A percentile compares a stretch with the other conserved stretches of the same genome.
Evolutionary conservation across 2,888 invertebrate genomes (phyloP).

Genomic region (Epinotia nisella): DNA sequence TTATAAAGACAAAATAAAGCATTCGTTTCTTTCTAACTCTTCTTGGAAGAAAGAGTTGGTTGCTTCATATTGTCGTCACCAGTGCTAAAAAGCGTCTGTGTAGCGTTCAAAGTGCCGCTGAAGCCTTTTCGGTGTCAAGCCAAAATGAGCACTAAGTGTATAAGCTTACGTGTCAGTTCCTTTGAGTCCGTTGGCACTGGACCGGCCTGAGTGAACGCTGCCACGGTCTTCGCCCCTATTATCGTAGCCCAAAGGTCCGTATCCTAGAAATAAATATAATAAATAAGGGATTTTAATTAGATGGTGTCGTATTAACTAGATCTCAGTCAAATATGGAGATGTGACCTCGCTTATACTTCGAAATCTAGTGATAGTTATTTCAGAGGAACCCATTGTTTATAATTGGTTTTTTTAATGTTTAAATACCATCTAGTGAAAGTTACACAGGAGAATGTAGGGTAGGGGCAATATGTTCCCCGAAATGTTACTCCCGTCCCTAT

Average conservation of each 20-base stretch:
- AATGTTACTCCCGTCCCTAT: too few species aligned
- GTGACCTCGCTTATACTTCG: too few species aligned
- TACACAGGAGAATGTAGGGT: too few species aligned
- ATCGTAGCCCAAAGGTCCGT: conserved; percentile 59
- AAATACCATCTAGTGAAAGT: too few species aligned
- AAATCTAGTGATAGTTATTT: too few species aligned
- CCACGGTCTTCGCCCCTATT: conserved; percentile 86
- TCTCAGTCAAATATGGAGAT: too few species aligned
- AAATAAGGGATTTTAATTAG: not conserved
- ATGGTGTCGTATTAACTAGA: too few species aligned
- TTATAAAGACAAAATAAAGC: not conserved
- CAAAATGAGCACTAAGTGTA: conserved; percentile 17
- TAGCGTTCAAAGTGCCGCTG: not conserved
- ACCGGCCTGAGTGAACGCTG: conserved; percentile 93
- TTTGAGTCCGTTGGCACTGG: conserved; percentile 89
- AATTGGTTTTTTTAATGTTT: too few species aligned
- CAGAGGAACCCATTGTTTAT: too few species aligned
- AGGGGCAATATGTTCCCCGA: too few species aligned
- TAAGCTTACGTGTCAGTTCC: conserved; percentile 82
- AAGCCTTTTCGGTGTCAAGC: conserved; percentile 1
- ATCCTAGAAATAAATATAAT: conserved; percentile 52
- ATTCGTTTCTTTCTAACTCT: not conserved
- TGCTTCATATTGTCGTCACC: not conserved
- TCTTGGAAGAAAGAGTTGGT: too few species aligned
- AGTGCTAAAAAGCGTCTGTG: not conserved